Evolutionary conservation across 2,888 invertebrate genomes (phyloP), one percentile per base, ranked within the genome.

Genomic region (Neocrepidodera transversa): DNA sequence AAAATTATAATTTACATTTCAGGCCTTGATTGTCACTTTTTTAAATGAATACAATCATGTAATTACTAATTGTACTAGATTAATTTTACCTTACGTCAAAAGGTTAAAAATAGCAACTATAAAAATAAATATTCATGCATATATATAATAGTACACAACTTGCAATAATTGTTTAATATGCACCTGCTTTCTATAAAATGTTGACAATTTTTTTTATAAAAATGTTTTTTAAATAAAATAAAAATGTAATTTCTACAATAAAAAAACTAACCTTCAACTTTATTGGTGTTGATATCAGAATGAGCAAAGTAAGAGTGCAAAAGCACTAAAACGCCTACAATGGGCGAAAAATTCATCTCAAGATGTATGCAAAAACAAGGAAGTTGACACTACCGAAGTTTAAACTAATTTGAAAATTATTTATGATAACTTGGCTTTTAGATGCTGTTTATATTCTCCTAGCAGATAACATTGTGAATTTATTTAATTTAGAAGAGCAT

Each of bases 331-430:
- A 51, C 40, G 16, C 51, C 36, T 20, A 26, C 13, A 51, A 38
- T 13, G 13, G 17, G 26, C 5, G 26, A 16, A 38, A 51, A 51
- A 51, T 51, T 28, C 51, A 51, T 51, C 6, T 40, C n/a, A 16
- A 16, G 38, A 7, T 49, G 56, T 62, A 65, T 62, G 50, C 51
- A 60, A 51, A 49, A 20, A 55, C 48, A 62, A 59, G 55, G 68
- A 68, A 61, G 66, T 69, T 64, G 55, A 69, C 70, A 62, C 66
- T 56, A 59, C 60, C 65, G 60, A 53, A 66, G 68, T 62, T 65
- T 68, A 58, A 63, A 54, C 61, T 66, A 68, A 65, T 74, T 73
- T 74, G 71, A 73, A 67, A 68, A 69, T 68, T 68, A 68, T 70
- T 69, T 63, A 64, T 67, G 66, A 70, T 66, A 69, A 68, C 67